A percentile compares a stretch with the other conserved stretches of the same genome.
Evolutionary conservation across 2,888 invertebrate species (phyloP).

Genomic region (Lasiommata megera): DNA sequence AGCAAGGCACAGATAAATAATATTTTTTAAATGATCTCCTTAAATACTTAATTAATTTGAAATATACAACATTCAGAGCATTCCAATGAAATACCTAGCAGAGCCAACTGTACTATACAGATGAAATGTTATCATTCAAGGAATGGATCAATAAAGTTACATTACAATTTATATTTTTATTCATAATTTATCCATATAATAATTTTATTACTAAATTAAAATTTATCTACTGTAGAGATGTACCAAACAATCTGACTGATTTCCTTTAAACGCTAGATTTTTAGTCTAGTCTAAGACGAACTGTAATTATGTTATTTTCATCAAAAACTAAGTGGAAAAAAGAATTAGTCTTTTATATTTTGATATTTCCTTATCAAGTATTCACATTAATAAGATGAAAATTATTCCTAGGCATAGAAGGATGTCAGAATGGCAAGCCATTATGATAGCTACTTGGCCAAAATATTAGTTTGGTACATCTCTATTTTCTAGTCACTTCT

Average conservation of each 20-base stretch:
- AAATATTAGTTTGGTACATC: not conserved
- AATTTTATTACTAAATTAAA: not conserved
- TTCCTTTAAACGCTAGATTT: too few species aligned
- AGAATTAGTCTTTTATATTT: too few species aligned
- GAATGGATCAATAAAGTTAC: conserved; percentile 25
- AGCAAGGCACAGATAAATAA: conserved; percentile 87
- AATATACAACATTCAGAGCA: conserved; percentile 16
- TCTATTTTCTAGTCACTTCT: conserved; percentile 47
- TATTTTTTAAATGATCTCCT: not conserved
- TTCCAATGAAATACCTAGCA: too few species aligned
- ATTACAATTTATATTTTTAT: conserved; percentile 11
- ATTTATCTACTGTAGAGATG: not conserved
- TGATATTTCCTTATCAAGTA: too few species aligned
- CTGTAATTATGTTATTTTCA: too few species aligned
- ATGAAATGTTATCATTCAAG: conserved; percentile 21
- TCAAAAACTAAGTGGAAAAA: too few species aligned
- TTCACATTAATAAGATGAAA: too few species aligned
- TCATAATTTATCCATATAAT: conserved; percentile 23
- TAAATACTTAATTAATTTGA: conserved; percentile 4
- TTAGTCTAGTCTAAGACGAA: too few species aligned
- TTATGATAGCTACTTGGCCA: not conserved
- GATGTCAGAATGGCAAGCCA: not conserved
- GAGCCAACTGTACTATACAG: conserved; percentile 5
- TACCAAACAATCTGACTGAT: not conserved
- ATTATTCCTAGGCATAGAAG: too few species aligned